phyloP scores from a whole-genome alignment of 2,888 invertebrate species.

The Linnaemya vulpina region DNA sequence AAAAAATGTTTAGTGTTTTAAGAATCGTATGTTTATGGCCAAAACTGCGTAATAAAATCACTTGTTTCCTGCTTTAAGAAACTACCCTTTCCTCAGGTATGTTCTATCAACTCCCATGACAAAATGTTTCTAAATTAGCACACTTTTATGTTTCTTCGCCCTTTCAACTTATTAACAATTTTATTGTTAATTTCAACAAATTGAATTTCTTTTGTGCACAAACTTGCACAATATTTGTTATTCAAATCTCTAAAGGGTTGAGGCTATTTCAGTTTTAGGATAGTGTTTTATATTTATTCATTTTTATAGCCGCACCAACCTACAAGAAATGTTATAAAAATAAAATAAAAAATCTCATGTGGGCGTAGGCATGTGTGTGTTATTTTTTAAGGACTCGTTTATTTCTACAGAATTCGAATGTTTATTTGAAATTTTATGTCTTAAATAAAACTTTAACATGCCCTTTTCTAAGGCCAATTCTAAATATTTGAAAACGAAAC shows the following conservation, averaged over 20 bases:
- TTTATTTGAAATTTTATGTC: background rate
- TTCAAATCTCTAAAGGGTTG: conserved; percentile 42
- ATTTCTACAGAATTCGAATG: background rate
- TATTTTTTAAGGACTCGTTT: background rate
- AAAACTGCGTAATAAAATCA: too few species aligned
- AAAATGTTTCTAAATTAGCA: background rate
- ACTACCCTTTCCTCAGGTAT: background rate
- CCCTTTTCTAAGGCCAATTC: background rate
- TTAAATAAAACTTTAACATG: background rate
- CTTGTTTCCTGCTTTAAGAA: background rate
- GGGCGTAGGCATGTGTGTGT: background rate
- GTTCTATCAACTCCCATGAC: background rate
- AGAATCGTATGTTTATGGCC: background rate
- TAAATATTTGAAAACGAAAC: background rate
- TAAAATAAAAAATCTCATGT: too few species aligned
- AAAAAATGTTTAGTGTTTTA: too few species aligned
- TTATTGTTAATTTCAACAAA: conserved; percentile 58
- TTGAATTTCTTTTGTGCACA: conserved; percentile 18
- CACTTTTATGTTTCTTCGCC: background rate
- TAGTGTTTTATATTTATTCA: background rate
- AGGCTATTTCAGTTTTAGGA: conserved; percentile 10
- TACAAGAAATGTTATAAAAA: background rate
- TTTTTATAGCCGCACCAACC: background rate
- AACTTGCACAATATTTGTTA: too few species aligned
- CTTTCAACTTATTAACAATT: conserved; percentile 43